Base-by-base conservation (phyloP, 2,888 invertebrate genomes). In the Dicycla oo region DNA sequence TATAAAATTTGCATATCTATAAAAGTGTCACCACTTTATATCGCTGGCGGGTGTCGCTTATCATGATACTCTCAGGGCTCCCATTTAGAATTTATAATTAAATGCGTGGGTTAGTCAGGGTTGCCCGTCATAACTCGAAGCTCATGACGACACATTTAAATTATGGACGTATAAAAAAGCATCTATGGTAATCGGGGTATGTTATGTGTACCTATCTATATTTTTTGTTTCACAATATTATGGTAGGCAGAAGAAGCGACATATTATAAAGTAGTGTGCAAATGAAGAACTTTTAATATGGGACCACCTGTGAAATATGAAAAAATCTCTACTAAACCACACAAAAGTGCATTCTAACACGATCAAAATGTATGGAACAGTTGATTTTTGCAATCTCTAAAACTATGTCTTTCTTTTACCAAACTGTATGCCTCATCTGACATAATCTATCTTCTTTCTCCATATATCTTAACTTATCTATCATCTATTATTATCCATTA, bases 81-180 rank as follows among this genome's bases (percentile, higher is more conserved):
- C 73, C 82, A 80, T 82, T 82, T 72, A 71, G 80, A 83, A 80
- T 82, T 82, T 80, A 80, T 82, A 82, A 82, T 82, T 77, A 80
- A 80, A 82, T 75, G 74, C 69, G 73, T 77, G 72, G 75, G 75
- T 69, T 75, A 57, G 57, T 63, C 66, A 34, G 64, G 68, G 73
- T 70, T 69, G 20, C 66, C 79, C 54, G 53, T 58, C 73, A 73
- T 73, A 80, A 73, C 72, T 76, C 67, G 61, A 54, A 65, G 60
- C 65, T 63, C 26, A 56, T 65, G 72, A 69, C 58, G 72, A 69
- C 58, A 75, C 47, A 82, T 69, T 69, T 76, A 73, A 70, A 80
- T 73, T 76, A 73, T 49, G 47, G 40, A 76, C 64, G 49, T 34
- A 63, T 64, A 72, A 80, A 80, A 80, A 75, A 70, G 61, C 75